These are phyloP conservation scores for Anthrax anthrax DNA, from an alignment of 2,888 invertebrate species.

Conservation along the genomic window DNA sequence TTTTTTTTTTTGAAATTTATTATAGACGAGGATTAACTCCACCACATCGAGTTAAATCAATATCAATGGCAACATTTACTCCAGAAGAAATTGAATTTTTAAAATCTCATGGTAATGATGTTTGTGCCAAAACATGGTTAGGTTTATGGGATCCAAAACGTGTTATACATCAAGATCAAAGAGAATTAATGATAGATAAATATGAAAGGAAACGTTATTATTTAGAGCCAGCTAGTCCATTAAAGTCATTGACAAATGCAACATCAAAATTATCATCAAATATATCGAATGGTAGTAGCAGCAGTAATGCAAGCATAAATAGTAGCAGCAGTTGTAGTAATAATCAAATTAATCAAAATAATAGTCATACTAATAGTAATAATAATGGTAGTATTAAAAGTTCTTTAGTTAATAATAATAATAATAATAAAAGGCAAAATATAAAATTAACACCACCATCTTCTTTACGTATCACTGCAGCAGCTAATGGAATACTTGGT, in stretches of 20 bases:
- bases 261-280: slow-evolving; percentile 16
- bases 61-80: slow-evolving; percentile 96
- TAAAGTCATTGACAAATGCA: slow-evolving; percentile 31
- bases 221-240: slow-evolving; percentile 34
- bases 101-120: slow-evolving; percentile 81
- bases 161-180: slow-evolving; percentile 78
- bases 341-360: slow-evolving; percentile 8
- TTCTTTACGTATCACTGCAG: slow-evolving; percentile 22
- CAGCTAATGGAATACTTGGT: slow-evolving; percentile 25
- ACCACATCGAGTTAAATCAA: slow-evolving; percentile 95
- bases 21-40: slow-evolving; percentile 91
- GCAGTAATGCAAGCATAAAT: slow-evolving; percentile 5
- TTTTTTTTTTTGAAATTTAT: slow-evolving; percentile 25
- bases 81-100: slow-evolving; percentile 89
- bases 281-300: slow-evolving; percentile 1
- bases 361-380: slow-evolving; percentile 1
- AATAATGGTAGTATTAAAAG: slow-evolving; percentile 6
- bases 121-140: slow-evolving; percentile 84
- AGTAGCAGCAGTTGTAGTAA: slow-evolving; percentile 11
- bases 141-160: slow-evolving; percentile 73
- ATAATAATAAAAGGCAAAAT: slow-evolving; percentile 22
- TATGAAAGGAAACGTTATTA: slow-evolving; percentile 74
- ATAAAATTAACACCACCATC: slow-evolving; percentile 31
- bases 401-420: background rate
- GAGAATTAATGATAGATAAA: slow-evolving; percentile 87